These are phyloP conservation scores for Brachylomia viminalis DNA, from an alignment of 2,888 invertebrate genomes.

Conservation along the genomic window DNA sequence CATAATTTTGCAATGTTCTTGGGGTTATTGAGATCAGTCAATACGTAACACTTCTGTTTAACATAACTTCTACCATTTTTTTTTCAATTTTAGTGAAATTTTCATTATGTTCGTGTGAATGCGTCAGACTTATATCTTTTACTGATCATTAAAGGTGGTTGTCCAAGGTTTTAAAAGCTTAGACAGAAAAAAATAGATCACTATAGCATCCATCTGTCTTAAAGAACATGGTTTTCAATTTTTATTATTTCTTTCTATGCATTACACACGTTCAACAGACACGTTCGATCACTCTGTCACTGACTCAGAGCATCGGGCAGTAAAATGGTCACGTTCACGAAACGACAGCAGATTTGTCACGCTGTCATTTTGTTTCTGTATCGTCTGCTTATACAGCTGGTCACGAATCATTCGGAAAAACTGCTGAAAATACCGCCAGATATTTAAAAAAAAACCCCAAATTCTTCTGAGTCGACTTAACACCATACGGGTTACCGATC, in stretches of 20 bases:
- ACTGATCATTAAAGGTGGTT: background rate
- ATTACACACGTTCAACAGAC: slow-evolving; percentile 1
- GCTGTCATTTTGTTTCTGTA: slow-evolving; percentile 1
- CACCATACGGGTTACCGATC: background rate
- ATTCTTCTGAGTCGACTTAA: background rate
- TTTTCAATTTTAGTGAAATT: background rate
- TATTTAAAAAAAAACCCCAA: background rate
- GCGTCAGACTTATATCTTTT: background rate
- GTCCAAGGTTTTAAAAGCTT: background rate
- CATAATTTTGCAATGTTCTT: background rate
- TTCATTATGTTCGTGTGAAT: background rate
- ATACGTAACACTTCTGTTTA: background rate
- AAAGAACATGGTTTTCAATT: background rate
- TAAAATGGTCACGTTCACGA: slow-evolving; percentile 51
- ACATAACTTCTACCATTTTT: background rate
- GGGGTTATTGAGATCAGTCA: background rate
- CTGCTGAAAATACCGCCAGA: background rate
- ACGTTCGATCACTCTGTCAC: slow-evolving; percentile 33
- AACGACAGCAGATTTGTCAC: slow-evolving; percentile 48
- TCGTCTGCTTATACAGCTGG: background rate
- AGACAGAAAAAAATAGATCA: background rate
- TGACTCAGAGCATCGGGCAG: background rate
- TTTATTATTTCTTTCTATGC: slow-evolving; percentile 11
- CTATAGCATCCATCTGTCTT: slow-evolving; percentile 4
- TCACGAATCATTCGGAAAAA: background rate